Evolutionary conservation across 2,888 invertebrate species (phyloP).

Genomic region (Scelioninae gen. 2): DNA sequence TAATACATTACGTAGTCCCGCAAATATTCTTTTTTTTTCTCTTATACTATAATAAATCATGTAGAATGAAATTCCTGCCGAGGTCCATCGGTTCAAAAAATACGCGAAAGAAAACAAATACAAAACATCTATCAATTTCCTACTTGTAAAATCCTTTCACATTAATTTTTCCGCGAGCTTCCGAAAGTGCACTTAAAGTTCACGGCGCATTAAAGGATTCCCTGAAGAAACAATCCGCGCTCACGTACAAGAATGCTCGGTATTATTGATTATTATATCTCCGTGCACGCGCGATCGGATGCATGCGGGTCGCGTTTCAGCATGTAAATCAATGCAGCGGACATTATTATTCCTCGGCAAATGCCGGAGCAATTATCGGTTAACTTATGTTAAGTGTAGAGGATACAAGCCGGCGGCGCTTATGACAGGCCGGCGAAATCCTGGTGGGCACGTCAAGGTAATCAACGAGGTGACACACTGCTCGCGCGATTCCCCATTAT

Average conservation of each 20-base stretch:
- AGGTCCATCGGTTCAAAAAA: too few relatives aligned
- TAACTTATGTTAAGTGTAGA: slow-evolving; percentile 69
- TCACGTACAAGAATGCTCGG: slow-evolving; percentile 27
- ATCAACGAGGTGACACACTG: slow-evolving; percentile 63
- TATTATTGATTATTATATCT: slow-evolving; percentile 58
- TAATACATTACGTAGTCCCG: too few relatives aligned
- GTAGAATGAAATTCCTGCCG: too few relatives aligned
- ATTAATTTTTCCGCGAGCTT: slow-evolving; percentile 29
- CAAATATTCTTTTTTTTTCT: too few relatives aligned
- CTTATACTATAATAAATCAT: too few relatives aligned
- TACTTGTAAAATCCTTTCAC: slow-evolving; percentile 25
- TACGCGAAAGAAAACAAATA: not conserved
- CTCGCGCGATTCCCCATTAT: slow-evolving; percentile 53
- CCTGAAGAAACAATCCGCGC: slow-evolving; percentile 40
- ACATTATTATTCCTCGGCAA: slow-evolving; percentile 59
- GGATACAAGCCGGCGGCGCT: slow-evolving; percentile 64
- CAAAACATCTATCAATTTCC: slow-evolving; percentile 8
- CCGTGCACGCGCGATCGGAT: slow-evolving; percentile 51
- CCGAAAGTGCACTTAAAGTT: slow-evolving; percentile 53
- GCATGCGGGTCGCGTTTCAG: slow-evolving; percentile 54
- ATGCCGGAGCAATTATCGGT: slow-evolving; percentile 65
- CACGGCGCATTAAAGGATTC: slow-evolving; percentile 41
- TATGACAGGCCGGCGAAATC: slow-evolving; percentile 64
- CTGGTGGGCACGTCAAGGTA: slow-evolving; percentile 62
- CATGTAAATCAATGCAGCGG: slow-evolving; percentile 58